These are phyloP conservation scores for Marmota monax DNA, from an alignment of 2,113 vertebrate genomes.

Conservation along the genomic window DNA sequence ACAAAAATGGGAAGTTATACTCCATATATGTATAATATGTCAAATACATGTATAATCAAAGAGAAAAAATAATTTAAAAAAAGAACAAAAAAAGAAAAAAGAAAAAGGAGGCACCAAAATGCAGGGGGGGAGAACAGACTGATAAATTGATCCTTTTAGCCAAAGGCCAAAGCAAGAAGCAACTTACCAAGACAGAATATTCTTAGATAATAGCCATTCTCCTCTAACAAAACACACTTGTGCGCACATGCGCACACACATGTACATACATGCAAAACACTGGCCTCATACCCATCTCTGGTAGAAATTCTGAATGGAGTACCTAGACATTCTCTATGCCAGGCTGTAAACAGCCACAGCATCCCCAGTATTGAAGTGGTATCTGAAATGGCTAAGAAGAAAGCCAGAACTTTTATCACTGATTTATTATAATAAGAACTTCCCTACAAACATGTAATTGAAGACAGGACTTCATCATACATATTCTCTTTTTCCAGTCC, in stretches of 20 bases:
- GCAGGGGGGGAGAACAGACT: neutral
- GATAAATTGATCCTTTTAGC: neutral
- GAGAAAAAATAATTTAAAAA: too few species aligned
- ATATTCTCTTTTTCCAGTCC: neutral
- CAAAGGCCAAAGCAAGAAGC: neutral
- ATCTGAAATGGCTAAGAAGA: neutral
- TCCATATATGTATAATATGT: too few species aligned
- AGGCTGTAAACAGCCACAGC: neutral
- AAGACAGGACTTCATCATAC: neutral
- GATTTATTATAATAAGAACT: neutral
- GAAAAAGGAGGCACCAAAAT: too few species aligned
- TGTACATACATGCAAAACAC: neutral
- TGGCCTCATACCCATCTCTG: neutral
- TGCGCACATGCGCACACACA: neutral
- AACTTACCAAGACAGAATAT: neutral
- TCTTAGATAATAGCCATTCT: neutral
- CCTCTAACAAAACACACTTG: neutral
- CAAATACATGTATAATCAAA: too few species aligned
- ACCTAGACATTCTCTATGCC: neutral
- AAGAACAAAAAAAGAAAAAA: too few species aligned
- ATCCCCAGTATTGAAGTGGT: neutral
- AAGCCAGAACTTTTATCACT: neutral
- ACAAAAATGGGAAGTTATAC: too few species aligned
- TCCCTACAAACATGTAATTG: neutral
- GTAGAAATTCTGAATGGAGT: neutral